Conservation (phyloP, 2,113 vertebrate species). For the Xenopus borealis region DNA sequence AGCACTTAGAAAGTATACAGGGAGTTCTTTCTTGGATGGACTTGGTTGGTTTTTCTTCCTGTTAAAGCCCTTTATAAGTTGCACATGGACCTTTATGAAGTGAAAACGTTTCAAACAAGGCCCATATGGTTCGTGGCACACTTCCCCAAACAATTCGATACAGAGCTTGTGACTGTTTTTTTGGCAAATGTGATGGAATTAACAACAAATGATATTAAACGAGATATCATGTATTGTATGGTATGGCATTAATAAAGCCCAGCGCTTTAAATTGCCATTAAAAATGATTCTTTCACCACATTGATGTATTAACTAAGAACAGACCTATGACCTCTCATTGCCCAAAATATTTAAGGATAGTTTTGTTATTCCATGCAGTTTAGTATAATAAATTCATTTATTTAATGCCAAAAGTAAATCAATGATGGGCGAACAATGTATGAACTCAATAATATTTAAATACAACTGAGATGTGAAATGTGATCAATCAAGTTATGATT, state of each 20-base stretch:
- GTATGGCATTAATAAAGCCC: neutral
- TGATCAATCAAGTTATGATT: too few relatives aligned
- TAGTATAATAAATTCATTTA: neutral
- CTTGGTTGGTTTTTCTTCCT: slow-evolving; percentile 32
- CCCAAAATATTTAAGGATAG: slow-evolving; percentile 4
- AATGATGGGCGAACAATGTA: too few relatives aligned
- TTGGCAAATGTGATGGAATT: slow-evolving; percentile 51
- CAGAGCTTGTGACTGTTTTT: slow-evolving; percentile 50
- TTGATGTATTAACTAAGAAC: neutral
- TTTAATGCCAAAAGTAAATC: too few relatives aligned
- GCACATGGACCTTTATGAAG: slow-evolving; percentile 60
- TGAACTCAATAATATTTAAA: too few relatives aligned
- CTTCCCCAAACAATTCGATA: slow-evolving; percentile 52
- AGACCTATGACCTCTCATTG: neutral
- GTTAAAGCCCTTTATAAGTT: slow-evolving; percentile 69
- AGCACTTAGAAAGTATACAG: slow-evolving; percentile 73
- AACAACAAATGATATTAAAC: slow-evolving; percentile 52
- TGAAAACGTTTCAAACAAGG: slow-evolving; percentile 59
- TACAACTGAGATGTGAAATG: too few relatives aligned
- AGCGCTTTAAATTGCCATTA: neutral
- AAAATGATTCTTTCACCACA: neutral
- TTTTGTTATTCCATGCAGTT: neutral
- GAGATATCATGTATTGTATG: slow-evolving; percentile 19
- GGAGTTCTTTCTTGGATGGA: slow-evolving; percentile 58
- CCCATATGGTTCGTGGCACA: slow-evolving; percentile 62